Percentiles rank a stretch among this genome's conserved stretches.
phyloP scores from a whole-genome alignment of 2,888 invertebrate species.

The Pterostichus madidus region DNA sequence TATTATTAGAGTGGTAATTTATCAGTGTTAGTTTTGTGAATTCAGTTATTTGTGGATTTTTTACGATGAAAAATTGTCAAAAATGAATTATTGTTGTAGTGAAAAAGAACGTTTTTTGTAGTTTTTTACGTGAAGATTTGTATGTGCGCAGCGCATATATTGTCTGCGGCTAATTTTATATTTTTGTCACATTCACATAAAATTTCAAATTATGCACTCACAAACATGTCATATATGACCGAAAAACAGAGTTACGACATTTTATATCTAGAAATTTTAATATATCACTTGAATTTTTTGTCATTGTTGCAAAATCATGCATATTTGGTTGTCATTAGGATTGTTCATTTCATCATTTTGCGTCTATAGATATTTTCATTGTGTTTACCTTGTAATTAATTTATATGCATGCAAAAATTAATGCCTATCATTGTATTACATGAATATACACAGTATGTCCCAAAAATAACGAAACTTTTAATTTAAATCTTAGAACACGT shows the following conservation, averaged over 20 bases:
- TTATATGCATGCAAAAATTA: no score
- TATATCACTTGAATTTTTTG: constrained; percentile 17
- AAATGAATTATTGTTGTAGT: constrained; percentile 55
- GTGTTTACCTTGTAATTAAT: no score
- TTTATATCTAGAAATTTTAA: constrained; percentile 11
- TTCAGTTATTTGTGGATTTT: constrained; percentile 54
- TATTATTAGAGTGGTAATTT: constrained; percentile 64
- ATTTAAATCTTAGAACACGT: no score
- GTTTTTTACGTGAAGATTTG: constrained; percentile 38
- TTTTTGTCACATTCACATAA: constrained; percentile 54
- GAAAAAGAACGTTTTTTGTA: constrained; percentile 45
- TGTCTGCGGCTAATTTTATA: constrained; percentile 37
- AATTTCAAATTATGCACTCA: constrained; percentile 37
- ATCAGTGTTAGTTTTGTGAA: constrained; percentile 63
- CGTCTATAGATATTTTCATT: no score
- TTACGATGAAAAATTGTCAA: constrained; percentile 59
- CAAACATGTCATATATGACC: constrained; percentile 36
- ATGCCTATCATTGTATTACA: no score
- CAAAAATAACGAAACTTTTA: no score
- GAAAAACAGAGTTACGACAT: constrained; percentile 6
- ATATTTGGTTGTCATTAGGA: background rate
- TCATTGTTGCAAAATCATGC: background rate
- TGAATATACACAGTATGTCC: no score
- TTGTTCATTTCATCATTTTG: no score
- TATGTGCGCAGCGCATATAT: constrained; percentile 35